These are phyloP conservation scores for Chymomyza caudatula DNA, from an alignment of 2,888 invertebrate genomes.

Conservation along the genomic window DNA sequence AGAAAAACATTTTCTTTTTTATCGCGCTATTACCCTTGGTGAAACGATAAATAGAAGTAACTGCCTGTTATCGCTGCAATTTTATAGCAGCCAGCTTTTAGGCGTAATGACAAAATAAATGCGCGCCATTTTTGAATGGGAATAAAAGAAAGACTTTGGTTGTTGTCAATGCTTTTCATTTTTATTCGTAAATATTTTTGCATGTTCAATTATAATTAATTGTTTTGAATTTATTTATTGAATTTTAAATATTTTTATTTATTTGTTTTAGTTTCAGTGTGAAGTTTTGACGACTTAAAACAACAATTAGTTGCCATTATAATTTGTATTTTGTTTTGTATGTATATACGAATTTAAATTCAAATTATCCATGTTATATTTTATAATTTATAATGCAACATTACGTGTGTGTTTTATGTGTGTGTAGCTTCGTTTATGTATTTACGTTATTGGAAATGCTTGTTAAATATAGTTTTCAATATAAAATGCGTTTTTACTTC, in stretches of 20 bases:
- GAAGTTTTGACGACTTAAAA: constrained; percentile 52
- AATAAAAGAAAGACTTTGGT: not conserved
- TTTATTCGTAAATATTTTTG: not conserved
- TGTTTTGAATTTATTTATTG: constrained; percentile 14
- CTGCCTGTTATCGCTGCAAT: not conserved
- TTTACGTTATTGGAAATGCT: not conserved
- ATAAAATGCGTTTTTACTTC: not conserved
- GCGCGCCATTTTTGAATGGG: not conserved
- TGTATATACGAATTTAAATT: constrained; percentile 65
- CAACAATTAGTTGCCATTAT: constrained; percentile 63
- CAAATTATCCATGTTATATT: constrained; percentile 46
- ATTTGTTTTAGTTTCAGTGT: constrained; percentile 45
- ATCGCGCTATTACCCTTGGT: too few species aligned
- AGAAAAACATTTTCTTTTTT: too few species aligned
- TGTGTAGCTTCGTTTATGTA: constrained; percentile 48
- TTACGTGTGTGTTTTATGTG: constrained; percentile 36
- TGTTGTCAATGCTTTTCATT: not conserved
- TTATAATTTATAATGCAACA: constrained; percentile 23
- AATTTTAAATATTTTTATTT: constrained; percentile 65
- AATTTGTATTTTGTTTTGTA: constrained; percentile 21
- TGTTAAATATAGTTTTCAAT: not conserved
- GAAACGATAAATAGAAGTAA: not conserved
- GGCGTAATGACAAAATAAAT: too few species aligned
- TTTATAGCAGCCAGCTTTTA: too few species aligned
- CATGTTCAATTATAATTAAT: not conserved